Conservation (phyloP, 2,797 vertebrate genomes). For the Spea hammondii region DNA sequence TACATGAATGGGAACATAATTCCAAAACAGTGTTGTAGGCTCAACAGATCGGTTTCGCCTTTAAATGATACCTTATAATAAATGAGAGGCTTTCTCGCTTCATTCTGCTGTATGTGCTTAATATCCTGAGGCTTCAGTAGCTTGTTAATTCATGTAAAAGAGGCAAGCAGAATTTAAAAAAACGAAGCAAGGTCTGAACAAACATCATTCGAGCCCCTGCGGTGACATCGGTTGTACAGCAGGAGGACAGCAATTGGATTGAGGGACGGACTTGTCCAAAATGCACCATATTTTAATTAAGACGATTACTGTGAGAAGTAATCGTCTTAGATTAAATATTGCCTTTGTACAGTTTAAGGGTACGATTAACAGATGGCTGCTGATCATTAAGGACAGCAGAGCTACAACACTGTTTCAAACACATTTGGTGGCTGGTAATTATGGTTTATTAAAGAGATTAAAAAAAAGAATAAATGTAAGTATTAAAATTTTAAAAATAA, state of each 20-base stretch:
- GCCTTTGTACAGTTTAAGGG: slow-evolving; percentile 50
- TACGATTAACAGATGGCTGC: slow-evolving; percentile 52
- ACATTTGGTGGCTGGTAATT: slow-evolving; percentile 45
- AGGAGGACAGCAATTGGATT: slow-evolving; percentile 46
- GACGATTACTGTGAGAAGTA: slow-evolving; percentile 50
- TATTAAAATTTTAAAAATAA: background rate
- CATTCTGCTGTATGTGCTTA: slow-evolving; percentile 14
- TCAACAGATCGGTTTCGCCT: background rate
- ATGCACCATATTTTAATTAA: slow-evolving; percentile 53
- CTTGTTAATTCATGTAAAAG: slow-evolving; percentile 49
- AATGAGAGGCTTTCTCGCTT: slow-evolving; percentile 18
- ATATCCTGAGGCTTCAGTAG: slow-evolving; percentile 34
- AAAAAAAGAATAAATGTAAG: background rate
- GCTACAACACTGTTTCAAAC: slow-evolving; percentile 33
- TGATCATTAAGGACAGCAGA: slow-evolving; percentile 50
- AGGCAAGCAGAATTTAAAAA: slow-evolving; percentile 33
- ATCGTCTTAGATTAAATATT: slow-evolving; percentile 54
- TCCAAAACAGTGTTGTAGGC: background rate
- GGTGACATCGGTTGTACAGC: slow-evolving; percentile 43
- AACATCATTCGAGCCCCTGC: slow-evolving; percentile 43
- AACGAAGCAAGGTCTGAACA: slow-evolving; percentile 28
- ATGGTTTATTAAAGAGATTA: slow-evolving; percentile 36
- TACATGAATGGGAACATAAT: background rate
- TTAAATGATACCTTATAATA: slow-evolving; percentile 27
- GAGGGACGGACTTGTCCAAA: slow-evolving; percentile 47